Conservation (phyloP, 2,888 invertebrate genomes). For the Nomada goodeniana region DNA sequence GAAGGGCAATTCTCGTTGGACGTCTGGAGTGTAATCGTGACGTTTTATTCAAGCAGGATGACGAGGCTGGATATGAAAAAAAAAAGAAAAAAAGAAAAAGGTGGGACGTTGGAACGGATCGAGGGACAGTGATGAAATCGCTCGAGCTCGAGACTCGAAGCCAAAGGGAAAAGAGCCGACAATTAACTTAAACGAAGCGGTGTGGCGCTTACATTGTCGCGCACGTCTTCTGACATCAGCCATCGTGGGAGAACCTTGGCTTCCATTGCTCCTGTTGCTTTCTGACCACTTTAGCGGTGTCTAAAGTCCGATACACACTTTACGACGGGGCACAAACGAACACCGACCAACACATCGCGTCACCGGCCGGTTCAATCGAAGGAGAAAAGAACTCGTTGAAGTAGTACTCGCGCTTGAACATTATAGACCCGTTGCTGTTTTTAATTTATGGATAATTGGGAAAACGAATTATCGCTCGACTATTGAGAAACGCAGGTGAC, state of each 20-base stretch:
- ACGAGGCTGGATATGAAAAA: conserved; percentile 53
- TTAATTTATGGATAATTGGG: too few species aligned
- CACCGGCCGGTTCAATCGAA: too few species aligned
- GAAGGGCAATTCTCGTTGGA: conserved; percentile 4
- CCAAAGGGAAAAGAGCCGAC: conserved; percentile 59
- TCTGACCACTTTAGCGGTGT: conserved; percentile 2
- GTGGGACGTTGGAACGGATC: conserved; percentile 35
- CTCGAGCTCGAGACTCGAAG: conserved; percentile 68
- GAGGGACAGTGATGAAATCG: conserved; percentile 74
- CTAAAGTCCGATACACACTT: background rate
- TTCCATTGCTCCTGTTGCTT: conserved; percentile 1
- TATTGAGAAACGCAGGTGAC: too few species aligned
- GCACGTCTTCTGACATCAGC: conserved; percentile 78
- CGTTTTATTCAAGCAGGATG: conserved; percentile 48
- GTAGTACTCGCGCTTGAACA: too few species aligned
- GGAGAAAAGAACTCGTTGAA: too few species aligned
- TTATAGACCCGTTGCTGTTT: too few species aligned
- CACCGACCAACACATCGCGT: too few species aligned
- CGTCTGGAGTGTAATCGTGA: conserved; percentile 32
- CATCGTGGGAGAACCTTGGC: conserved; percentile 69
- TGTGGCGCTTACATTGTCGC: conserved; percentile 83
- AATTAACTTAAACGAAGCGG: conserved; percentile 82
- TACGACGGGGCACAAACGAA: background rate
- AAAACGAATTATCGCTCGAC: too few species aligned
- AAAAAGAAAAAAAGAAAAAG: conserved; percentile 12